Percentiles rank a stretch among this genome's conserved stretches.
phyloP scores from a whole-genome alignment of 2,797 vertebrate species.

The Luscinia megarhynchos region DNA sequence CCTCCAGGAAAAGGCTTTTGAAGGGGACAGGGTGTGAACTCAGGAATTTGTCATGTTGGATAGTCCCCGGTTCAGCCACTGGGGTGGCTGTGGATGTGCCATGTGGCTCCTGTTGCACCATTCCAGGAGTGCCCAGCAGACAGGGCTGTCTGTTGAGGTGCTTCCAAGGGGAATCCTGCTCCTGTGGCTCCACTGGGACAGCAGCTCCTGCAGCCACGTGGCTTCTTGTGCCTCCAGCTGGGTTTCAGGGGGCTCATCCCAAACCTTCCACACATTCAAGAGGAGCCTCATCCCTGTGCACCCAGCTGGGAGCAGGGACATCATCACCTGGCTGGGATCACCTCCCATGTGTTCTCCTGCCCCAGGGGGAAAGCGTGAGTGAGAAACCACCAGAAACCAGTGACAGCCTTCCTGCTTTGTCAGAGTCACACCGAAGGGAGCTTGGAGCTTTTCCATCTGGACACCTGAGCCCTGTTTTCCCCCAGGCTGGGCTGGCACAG shows the following conservation, averaged over 20 bases:
- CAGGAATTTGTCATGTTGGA: not conserved
- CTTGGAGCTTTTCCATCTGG: not conserved
- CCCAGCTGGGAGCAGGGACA: not conserved
- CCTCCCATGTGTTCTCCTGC: not conserved
- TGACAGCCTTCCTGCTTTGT: not conserved
- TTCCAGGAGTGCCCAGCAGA: not conserved
- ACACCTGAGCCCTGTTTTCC: not conserved
- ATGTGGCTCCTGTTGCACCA: accelerated
- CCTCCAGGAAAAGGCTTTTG: not conserved
- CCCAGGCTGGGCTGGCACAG: not conserved
- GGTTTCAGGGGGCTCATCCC: not conserved
- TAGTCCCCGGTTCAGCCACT: not conserved
- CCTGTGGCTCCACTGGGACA: accelerated
- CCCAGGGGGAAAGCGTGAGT: accelerated
- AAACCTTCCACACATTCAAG: not conserved
- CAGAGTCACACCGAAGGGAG: not conserved
- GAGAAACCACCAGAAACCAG: not conserved
- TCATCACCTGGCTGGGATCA: not conserved
- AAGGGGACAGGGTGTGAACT: not conserved
- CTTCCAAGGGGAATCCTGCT: not conserved
- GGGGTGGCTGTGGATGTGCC: not conserved
- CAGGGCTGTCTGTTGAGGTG: not conserved
- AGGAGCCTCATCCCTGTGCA: not conserved
- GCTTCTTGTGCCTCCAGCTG: not conserved
- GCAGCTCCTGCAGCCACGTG: not conserved